Conservation (phyloP, 2,888 invertebrate species). For the Archips xylosteana region DNA sequence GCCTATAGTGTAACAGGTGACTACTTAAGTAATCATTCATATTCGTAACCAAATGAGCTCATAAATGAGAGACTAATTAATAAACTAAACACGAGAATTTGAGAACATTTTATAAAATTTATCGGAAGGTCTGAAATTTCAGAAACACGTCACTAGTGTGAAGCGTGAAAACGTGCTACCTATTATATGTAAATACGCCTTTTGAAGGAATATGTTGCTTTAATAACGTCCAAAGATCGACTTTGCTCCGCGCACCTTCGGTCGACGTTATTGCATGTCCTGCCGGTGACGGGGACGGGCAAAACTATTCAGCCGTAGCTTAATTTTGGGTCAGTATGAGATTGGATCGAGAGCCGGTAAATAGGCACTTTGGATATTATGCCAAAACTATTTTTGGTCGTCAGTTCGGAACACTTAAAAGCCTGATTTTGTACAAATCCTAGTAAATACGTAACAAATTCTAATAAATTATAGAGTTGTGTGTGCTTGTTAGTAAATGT, state of each 20-base stretch:
- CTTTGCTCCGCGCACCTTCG: slow-evolving; percentile 23
- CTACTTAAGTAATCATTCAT: background rate
- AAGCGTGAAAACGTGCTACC: slow-evolving; percentile 4
- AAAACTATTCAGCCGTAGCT: slow-evolving; percentile 41
- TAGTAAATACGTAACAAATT: too few relatives aligned
- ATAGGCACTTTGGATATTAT: slow-evolving; percentile 40
- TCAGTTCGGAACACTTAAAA: background rate
- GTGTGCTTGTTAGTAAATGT: too few relatives aligned
- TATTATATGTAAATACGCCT: slow-evolving; percentile 22
- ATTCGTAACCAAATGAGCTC: too few relatives aligned
- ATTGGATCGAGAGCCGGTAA: slow-evolving; percentile 40
- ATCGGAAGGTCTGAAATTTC: background rate
- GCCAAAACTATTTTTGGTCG: slow-evolving; percentile 36
- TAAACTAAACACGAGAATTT: background rate
- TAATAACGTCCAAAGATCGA: slow-evolving; percentile 18
- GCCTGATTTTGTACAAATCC: background rate
- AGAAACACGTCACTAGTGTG: background rate
- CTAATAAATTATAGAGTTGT: too few relatives aligned
- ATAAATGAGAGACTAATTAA: background rate
- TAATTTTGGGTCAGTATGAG: slow-evolving; percentile 39
- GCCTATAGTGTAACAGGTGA: too few relatives aligned
- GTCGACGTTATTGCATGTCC: slow-evolving; percentile 38
- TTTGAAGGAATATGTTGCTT: slow-evolving; percentile 23
- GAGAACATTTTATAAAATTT: background rate
- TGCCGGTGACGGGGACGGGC: slow-evolving; percentile 31